A percentile compares a stretch with the other conserved stretches of the same genome.
Evolutionary conservation across 1,140 invertebrate species (phyloP).

Genomic region (Helicorthomorpha holstii): DNA sequence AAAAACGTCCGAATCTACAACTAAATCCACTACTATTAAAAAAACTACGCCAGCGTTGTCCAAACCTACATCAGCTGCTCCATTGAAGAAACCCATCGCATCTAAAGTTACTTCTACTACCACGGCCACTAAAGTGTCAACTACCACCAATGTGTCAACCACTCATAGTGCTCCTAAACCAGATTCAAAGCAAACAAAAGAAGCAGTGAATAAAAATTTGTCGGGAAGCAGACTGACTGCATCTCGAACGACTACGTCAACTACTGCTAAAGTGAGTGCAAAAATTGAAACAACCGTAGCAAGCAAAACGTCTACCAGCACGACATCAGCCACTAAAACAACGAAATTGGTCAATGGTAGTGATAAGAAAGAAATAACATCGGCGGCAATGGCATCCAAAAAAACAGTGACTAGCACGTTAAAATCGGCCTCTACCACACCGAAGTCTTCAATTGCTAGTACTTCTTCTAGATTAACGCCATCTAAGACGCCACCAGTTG

Average conservation of each 20-base stretch:
- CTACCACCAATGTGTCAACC: background rate
- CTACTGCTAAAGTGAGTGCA: background rate
- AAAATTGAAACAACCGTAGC: background rate
- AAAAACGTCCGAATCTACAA: background rate
- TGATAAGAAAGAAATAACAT: background rate
- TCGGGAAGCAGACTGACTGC: too few species aligned
- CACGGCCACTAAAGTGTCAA: background rate
- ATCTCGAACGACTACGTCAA: background rate
- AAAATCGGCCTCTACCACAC: too few species aligned
- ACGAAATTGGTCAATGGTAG: background rate
- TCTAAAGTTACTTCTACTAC: background rate
- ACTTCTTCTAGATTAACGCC: too few species aligned
- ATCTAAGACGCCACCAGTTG: too few species aligned
- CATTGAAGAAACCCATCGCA: too few species aligned
- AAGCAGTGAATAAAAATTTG: slow-evolving; percentile 2
- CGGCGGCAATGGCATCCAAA: background rate
- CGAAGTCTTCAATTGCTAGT: too few species aligned
- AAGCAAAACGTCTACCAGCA: background rate
- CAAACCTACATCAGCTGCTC: background rate
- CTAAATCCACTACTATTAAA: background rate
- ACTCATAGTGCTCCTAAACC: background rate
- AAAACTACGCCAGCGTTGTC: slow-evolving; percentile 1
- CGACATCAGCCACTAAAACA: background rate
- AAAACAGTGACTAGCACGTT: too few species aligned
- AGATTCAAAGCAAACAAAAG: slow-evolving; percentile 3